Percentiles rank a stretch among this genome's conserved stretches.
These are phyloP conservation scores for Anarsia innoxiella DNA, from an alignment of 2,888 invertebrate species.

Conservation along the genomic window DNA sequence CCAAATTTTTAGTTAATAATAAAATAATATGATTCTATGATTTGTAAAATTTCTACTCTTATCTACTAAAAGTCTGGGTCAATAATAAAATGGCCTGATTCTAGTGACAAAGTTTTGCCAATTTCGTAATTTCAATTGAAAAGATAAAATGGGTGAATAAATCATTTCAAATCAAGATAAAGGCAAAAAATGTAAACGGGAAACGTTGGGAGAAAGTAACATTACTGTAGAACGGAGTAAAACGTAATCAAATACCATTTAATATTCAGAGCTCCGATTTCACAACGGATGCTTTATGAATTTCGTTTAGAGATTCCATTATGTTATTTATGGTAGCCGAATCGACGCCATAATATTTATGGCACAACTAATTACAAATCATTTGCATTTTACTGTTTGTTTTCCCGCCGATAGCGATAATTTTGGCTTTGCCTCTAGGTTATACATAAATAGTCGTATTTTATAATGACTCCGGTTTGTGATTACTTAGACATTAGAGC, in stretches of 20 bases:
- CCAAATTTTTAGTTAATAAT: conserved; percentile 66
- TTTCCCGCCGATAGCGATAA: conserved; percentile 29
- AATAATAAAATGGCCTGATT: neutral
- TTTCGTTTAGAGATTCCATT: conserved; percentile 39
- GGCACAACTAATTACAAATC: conserved; percentile 42
- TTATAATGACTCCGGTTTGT: conserved; percentile 6
- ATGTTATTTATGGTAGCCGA: conserved; percentile 43
- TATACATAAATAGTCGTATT: conserved; percentile 7
- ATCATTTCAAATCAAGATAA: neutral
- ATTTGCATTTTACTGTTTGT: conserved; percentile 51
- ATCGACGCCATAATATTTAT: conserved; percentile 44
- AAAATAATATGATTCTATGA: conserved; percentile 35
- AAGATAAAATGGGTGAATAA: neutral
- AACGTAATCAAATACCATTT: conserved; percentile 17
- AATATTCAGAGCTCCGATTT: conserved; percentile 37
- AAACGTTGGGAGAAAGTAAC: conserved; percentile 4
- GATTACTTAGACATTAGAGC: conserved; percentile 12
- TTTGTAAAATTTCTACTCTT: conserved; percentile 40
- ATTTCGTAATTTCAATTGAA: too few relatives aligned
- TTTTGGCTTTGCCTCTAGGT: conserved; percentile 12
- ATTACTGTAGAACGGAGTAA: conserved; percentile 4
- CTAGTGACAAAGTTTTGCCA: too few relatives aligned
- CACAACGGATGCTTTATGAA: conserved; percentile 38
- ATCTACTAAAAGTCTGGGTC: neutral
- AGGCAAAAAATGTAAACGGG: conserved; percentile 6